These are phyloP conservation scores for Odontothrips loti DNA, from an alignment of 2,888 invertebrate genomes.

Conservation along the genomic window DNA sequence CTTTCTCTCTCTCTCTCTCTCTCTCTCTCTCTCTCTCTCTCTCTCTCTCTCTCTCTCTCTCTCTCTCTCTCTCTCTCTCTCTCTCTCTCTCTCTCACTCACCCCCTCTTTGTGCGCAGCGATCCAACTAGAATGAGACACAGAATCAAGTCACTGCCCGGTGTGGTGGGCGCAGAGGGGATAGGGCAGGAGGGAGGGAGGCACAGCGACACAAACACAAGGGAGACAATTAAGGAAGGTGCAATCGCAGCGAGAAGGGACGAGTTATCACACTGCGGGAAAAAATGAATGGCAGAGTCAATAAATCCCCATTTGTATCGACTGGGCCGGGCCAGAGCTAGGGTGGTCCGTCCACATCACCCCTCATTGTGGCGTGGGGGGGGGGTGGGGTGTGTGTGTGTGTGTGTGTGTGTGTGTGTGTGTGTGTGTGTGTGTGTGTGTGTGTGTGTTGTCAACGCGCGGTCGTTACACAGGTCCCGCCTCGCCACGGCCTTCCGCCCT, in stretches of 20 bases:
- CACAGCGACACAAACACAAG: slow-evolving; percentile 1
- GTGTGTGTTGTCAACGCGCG: too few relatives aligned
- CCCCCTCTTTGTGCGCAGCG: slow-evolving; percentile 13
- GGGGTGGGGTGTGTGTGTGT: not conserved
- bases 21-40: not conserved
- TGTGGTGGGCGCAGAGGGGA: slow-evolving; percentile 29
- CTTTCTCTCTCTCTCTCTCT: not conserved
- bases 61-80: slow-evolving; percentile 30
- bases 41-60: too few relatives aligned
- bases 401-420: too few relatives aligned
- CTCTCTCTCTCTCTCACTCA: slow-evolving; percentile 1
- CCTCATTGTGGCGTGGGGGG: not conserved
- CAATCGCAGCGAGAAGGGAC: too few relatives aligned
- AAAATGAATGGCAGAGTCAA: not conserved
- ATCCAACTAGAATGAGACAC: slow-evolving; percentile 32
- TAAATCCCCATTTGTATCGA: slow-evolving; percentile 20
- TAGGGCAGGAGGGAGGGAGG: slow-evolving; percentile 40
- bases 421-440: too few relatives aligned
- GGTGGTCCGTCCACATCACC: too few relatives aligned
- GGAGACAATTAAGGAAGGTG: slow-evolving; percentile 27
- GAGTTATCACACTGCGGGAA: slow-evolving; percentile 25
- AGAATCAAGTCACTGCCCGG: slow-evolving; percentile 41
- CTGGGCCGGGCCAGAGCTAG: not conserved
- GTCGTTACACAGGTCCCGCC: too few relatives aligned
- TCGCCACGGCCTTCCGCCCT: too few relatives aligned